Conservation (phyloP, 2,888 invertebrate genomes). For the Podabrus alpinus region DNA sequence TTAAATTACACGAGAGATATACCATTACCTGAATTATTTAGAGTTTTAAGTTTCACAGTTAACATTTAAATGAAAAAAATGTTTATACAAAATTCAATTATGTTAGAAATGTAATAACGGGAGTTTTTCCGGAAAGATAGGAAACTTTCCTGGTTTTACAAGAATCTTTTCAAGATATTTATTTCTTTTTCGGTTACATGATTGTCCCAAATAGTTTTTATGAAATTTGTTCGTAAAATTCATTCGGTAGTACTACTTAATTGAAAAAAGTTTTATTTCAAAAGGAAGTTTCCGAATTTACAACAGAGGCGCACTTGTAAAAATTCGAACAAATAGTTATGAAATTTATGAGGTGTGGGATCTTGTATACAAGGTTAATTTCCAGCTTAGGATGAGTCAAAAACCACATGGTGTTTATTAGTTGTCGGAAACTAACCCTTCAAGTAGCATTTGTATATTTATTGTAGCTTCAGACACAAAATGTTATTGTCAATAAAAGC, state of each 20-base stretch:
- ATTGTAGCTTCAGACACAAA: neutral
- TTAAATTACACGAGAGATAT: neutral
- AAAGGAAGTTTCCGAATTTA: neutral
- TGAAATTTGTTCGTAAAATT: neutral
- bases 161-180: neutral
- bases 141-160: neutral
- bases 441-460: neutral
- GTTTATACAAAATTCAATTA: neutral
- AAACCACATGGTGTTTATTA: conserved; percentile 1
- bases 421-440: neutral
- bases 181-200: neutral
- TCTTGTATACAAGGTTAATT: neutral
- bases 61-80: neutral
- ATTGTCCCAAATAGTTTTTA: neutral
- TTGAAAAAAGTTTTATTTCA: neutral
- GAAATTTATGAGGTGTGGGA: neutral
- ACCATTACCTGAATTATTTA: neutral
- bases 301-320: neutral
- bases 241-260: neutral
- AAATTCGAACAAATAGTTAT: neutral
- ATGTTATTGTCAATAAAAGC: neutral
- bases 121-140: neutral
- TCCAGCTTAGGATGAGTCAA: neutral
- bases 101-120: neutral
- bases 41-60: neutral